Evolutionary conservation across 2,113 vertebrate genomes (phyloP), one percentile per base, ranked within the genome.

Genomic region (Alaudala cheleensis): DNA sequence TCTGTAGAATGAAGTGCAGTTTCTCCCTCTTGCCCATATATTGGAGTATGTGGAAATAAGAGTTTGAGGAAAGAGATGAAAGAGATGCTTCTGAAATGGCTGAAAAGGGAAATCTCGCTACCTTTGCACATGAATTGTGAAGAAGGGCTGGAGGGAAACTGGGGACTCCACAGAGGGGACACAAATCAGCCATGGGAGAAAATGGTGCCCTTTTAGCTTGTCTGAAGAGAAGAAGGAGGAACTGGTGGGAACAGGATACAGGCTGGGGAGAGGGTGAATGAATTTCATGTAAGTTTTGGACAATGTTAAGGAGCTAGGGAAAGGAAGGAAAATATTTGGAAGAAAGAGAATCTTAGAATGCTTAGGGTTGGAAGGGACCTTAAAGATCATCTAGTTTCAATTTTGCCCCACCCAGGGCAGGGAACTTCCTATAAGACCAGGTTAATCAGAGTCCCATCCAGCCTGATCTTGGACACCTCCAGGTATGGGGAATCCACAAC

Each of bases 1-100:
- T 26, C 22, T 37, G 17, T 34, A 69, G 31, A 70, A 42, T 17
- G 24, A 86, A 57, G 34, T 11, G 7, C 1, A 21, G 2, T 25
- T 22, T 28, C 26, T 50, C 12, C 53, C 23, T 28, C 31, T 61
- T 2, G 2, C 51, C n/a, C 14, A 24, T 0, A 0, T 37, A 17
- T 18, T 16, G 31, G 9, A 76, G 9, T 2, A 5, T 1, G 5
- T 70, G 34, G 34, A 70, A 23, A 26, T 39, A 28, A 29, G 69
- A 42, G 5, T 11, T 47, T 40, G 42, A 81, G 54, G 28, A 77
- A 77, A 61, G 26, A 61, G 14, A 51, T 5, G 5, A 83, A 80
- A 37, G 37, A 42, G 0, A 1, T 37, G 7, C 12, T 54, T 34
- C 17, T 61, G 24, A 34, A 78, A 51, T 8, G 22, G 6, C 21